A percentile compares a stretch with the other conserved stretches of the same genome.
Evolutionary conservation across 1,140 invertebrate species (phyloP).

Genomic region (Ostrea denselamellosa): DNA sequence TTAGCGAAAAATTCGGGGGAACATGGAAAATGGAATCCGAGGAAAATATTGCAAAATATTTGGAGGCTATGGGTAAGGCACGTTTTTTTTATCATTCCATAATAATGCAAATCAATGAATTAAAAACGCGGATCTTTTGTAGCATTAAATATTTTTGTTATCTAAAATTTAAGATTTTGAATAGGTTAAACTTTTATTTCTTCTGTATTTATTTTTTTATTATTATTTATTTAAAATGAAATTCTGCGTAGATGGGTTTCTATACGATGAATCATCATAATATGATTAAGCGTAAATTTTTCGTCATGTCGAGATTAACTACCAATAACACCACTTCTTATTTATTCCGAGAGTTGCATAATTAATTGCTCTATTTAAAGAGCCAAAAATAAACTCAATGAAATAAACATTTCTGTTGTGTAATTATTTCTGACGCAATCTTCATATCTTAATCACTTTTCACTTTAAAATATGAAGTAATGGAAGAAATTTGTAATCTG

Average conservation of each 20-base stretch:
- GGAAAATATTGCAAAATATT: slow-evolving; percentile 32
- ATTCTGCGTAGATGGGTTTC: neutral
- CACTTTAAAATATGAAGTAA: neutral
- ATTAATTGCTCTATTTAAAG: neutral
- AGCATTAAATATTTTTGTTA: neutral
- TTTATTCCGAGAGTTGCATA: neutral
- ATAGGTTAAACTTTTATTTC: neutral
- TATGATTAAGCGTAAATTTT: neutral
- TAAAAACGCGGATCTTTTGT: neutral
- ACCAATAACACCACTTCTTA: neutral
- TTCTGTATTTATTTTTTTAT: neutral
- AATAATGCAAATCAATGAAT: neutral
- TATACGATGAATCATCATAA: neutral
- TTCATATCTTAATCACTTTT: neutral
- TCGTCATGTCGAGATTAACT: neutral
- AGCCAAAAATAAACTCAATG: neutral
- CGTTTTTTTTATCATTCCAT: neutral
- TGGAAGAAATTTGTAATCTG: neutral
- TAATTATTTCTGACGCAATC: slow-evolving; percentile 14
- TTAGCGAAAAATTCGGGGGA: slow-evolving; percentile 15
- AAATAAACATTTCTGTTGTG: neutral
- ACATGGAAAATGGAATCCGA: slow-evolving; percentile 32
- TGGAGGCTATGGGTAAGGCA: slow-evolving; percentile 4
- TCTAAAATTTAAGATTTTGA: neutral
- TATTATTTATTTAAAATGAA: neutral